phyloP scores from a whole-genome alignment of 1,140 invertebrate genomes.

The Himalopsyche phryganea region DNA sequence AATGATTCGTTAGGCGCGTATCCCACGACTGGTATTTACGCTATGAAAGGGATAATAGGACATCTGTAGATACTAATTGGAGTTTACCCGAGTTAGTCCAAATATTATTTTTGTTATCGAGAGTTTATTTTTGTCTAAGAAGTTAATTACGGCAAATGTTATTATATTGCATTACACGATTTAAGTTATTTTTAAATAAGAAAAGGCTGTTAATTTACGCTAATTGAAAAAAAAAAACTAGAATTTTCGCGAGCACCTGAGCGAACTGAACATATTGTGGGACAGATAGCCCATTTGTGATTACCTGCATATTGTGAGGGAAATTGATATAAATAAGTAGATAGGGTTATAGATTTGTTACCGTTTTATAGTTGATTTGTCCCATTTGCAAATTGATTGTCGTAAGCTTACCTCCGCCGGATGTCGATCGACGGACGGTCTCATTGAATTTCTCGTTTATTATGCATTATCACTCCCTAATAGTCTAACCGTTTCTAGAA shows the following conservation, averaged over 20 bases:
- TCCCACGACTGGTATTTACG: too few species aligned
- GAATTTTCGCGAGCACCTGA: constrained; percentile 14
- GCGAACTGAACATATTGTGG: not conserved
- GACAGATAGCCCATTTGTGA: constrained; percentile 14
- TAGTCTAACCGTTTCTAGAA: not conserved
- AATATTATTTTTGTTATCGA: constrained; percentile 11
- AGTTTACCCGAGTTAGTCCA: too few species aligned
- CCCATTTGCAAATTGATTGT: not conserved
- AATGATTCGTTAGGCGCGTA: too few species aligned
- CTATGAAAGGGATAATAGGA: too few species aligned
- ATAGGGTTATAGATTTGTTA: constrained; percentile 34
- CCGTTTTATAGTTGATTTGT: constrained; percentile 19
- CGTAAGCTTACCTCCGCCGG: constrained; percentile 1
- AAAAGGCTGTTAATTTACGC: constrained; percentile 31
- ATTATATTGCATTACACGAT: constrained; percentile 24
- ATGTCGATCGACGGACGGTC: not conserved
- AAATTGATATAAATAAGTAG: constrained; percentile 16
- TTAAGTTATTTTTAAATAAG: constrained; percentile 22
- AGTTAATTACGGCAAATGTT: constrained; percentile 24
- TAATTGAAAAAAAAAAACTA: constrained; percentile 17
- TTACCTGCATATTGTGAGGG: constrained; percentile 26
- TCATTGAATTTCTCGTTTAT: too few species aligned
- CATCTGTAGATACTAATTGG: too few species aligned
- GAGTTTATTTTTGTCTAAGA: constrained; percentile 26
- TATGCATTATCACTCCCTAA: too few species aligned